Evolutionary conservation across 2,113 vertebrate genomes (phyloP), one percentile per base, ranked within the genome.

Genomic region (Ivindomyrus marchei): DNA sequence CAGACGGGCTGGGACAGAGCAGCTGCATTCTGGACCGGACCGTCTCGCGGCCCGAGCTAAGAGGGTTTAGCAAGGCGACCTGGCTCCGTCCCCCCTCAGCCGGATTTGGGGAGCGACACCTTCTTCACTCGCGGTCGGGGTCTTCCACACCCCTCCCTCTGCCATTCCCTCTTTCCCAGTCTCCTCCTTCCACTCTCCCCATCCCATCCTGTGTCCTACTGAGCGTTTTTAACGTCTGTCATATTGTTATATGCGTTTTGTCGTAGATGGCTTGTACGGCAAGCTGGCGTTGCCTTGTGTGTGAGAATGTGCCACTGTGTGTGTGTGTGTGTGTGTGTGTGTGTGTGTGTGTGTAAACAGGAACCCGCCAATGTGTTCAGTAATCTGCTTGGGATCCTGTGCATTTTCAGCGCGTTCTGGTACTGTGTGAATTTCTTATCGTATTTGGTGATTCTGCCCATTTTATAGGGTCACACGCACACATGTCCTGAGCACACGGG

Each of bases 21-120:
- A 96, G 96, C 95, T 96, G 96, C 93, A 94, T 95, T 96, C 95
- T 95, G 94, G 95, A 95, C 95, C 93, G 94, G 95, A 96, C 94
- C 94, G 94, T 91, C 92, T 91, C 90, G 85, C 91, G 86, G 80
- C 47, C n/a, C 80, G 94, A 95, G 95, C 96, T 96, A 94, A 96
- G 94, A 93, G 92, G 94, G 93, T 94, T 94, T 96, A 94, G 95
- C 94, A 94, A 95, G 94, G 93, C 93, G 93, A 95, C 94, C 95
- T 96, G 96, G 95, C 96, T 95, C 94, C 92, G 90, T 94, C 92
- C 94, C 94, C 93, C 91, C 91, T 92, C 90, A 93, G 94, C 93
- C 95, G 95, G 95, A 95, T 96, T 95, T 96, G 93, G 93, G 94
- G 93, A 95, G 92, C 93, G 91, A 94, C 94, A 93, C 94, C 93